These are phyloP conservation scores for Cryptophagus acutangulus DNA, from an alignment of 2,888 invertebrate genomes.

Conservation along the genomic window DNA sequence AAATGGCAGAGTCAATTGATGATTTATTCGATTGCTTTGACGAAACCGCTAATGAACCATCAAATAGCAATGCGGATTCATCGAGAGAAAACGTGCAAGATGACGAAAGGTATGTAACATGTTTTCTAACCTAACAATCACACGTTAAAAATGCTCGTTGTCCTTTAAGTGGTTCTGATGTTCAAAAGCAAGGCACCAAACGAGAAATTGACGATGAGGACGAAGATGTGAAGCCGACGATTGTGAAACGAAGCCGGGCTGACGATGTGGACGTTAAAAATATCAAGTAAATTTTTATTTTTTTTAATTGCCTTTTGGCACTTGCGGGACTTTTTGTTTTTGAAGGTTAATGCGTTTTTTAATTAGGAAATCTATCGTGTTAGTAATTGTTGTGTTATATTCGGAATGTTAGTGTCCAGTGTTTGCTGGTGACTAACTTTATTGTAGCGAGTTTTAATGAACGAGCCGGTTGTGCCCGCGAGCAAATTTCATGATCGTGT, in stretches of 20 bases:
- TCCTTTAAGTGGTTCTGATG: conserved; percentile 11
- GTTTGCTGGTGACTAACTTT: no score
- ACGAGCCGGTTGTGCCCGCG: no score
- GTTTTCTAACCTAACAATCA: conserved; percentile 32
- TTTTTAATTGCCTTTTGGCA: no score
- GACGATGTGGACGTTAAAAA: conserved; percentile 41
- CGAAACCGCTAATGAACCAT: conserved; percentile 30
- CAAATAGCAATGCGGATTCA: conserved; percentile 20
- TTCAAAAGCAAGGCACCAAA: no score
- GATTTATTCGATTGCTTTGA: conserved; percentile 47
- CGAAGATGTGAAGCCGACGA: conserved; percentile 37
- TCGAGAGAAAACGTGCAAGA: conserved; percentile 21
- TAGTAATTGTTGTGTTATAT: no score
- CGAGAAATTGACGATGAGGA: conserved; percentile 28
- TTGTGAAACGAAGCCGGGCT: conserved; percentile 36
- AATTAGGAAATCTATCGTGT: no score
- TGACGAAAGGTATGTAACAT: conserved; percentile 26
- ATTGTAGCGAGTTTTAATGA: no score
- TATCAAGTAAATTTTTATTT: conserved; percentile 35
- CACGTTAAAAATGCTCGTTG: conserved; percentile 6
- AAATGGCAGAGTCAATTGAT: conserved; percentile 45
- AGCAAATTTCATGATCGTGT: no score
- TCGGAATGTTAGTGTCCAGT: no score
- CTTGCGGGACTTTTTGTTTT: no score
- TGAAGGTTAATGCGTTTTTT: no score